Base-by-base conservation (phyloP, 1,140 invertebrate species). In the Chymomyza costata region DNA sequence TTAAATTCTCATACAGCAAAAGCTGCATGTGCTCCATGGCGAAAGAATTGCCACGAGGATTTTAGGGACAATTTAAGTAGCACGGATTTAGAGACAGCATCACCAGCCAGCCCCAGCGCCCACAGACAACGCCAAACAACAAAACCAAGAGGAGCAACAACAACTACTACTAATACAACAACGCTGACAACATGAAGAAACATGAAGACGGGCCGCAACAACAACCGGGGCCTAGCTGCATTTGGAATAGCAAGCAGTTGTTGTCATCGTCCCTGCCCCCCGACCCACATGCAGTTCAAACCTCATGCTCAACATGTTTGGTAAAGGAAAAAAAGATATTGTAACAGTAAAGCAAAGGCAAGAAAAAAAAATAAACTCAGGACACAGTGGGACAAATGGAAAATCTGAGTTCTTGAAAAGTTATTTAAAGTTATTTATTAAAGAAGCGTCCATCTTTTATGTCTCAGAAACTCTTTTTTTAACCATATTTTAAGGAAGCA, bases 21-120 rank as follows among this genome's bases (percentile, higher is more conserved):
- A 78, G 73, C 73, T 78, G 73, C 73, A 78, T 73, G 73, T 78
- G 73, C 73, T 78, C 63, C 73, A 78, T 80, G 73, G 73, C 60
- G 53, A 78, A 78, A 78, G 73, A 78, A 80, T 78, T 78, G 73
- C 73, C 73, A 78, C 73, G 73, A 78, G 73, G 73, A 78, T 78
- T 78, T 78, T 78, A 78, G 73, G 73, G 73, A 78, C 73, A 78
- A 80, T 78, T 78, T 78, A 78, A 78, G 73, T 78, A 78, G 73
- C 73, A 78, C 67, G 73, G 73, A 78, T 78, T 78, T 78, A 78
- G 67, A 80, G 67, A 80, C 61, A 65, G 68, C 66, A 55, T 51
- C 56, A 53, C 32, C 46, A 30, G 32, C 32, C 46, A 30, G 32
- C 39, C 14, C 38, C 14, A 64, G 41, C 21, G 15, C 40, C 15